phyloP scores from a whole-genome alignment of 2,888 invertebrate species.

The Cepaea hortensis region DNA sequence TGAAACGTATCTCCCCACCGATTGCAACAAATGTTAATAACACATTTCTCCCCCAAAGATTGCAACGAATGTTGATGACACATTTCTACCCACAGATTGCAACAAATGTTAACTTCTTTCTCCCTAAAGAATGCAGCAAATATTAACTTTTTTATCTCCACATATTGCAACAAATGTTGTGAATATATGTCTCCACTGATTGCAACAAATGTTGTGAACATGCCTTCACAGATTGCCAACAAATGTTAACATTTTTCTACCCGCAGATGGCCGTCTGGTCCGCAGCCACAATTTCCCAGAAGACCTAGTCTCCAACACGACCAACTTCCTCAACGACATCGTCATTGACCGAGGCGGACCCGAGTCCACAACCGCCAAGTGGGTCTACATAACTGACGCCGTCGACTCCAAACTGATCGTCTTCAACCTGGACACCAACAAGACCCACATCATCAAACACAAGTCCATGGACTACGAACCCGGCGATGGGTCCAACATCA shows the following conservation, averaged over 20 bases:
- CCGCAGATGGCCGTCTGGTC: conserved; percentile 19
- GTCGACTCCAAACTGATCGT: conserved; percentile 60
- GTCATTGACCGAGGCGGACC: conserved; percentile 58
- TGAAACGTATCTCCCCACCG: too few relatives aligned
- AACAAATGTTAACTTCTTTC: too few relatives aligned
- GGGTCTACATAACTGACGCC: conserved; percentile 65
- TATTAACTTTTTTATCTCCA: too few relatives aligned
- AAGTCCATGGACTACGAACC: conserved; percentile 56
- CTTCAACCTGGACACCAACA: conserved; percentile 58
- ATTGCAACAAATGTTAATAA: too few relatives aligned
- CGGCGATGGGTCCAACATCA: conserved; percentile 44
- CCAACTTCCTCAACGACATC: conserved; percentile 65
- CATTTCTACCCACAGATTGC: too few relatives aligned
- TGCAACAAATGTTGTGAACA: too few relatives aligned
- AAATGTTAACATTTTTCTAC: background rate
- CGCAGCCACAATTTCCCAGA: conserved; percentile 35
- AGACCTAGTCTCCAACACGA: conserved; percentile 20
- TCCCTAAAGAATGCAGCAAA: too few relatives aligned
- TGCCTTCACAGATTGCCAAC: too few relatives aligned
- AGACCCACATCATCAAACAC: conserved; percentile 59
- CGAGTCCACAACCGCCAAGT: conserved; percentile 57
- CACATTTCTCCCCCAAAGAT: too few relatives aligned
- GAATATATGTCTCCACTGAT: too few relatives aligned
- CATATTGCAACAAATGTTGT: too few relatives aligned
- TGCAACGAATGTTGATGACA: too few relatives aligned